Base-by-base conservation (phyloP, 2,888 invertebrate genomes). In the Eucera pruinosa region DNA sequence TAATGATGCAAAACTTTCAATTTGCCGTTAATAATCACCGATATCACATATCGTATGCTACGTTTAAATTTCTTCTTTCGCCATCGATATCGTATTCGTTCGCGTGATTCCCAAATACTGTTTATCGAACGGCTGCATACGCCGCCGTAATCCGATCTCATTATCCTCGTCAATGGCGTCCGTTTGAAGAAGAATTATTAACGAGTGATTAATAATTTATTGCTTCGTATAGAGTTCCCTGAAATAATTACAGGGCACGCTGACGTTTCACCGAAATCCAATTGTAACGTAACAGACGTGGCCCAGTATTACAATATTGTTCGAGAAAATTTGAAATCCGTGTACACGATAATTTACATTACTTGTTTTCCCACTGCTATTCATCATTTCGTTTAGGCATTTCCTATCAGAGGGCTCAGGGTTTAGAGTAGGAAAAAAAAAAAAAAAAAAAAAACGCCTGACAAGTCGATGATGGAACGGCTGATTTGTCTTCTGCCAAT, bases 391-490 rank as follows among this genome's bases (percentile, higher is more conserved):
- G 58, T 68, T 54, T 43, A 2, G 55, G 23, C 43, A 27, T 61
- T 43, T 27, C 64, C 41, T n/a, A 41, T 75, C 60, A 48, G 27
- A 43, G 11, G 23, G 9, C n/a, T 41, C 25, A 41, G 41, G 25
- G 5, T 43, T 48, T 58, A 9, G 27, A n/a, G 52, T 25, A n/a
- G n/a, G n/a, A n/a, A n/a, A n/a, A n/a, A n/a, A n/a, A n/a, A n/a
- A n/a, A n/a, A n/a, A n/a, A n/a, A n/a, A n/a, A n/a, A 65, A 60
- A 67, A 47, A 65, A 60, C 20, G 39, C 1, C 36, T 20, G 55
- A 54, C 61, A 48, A 67, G 41, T 41, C 30, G 41, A 55, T 67
- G 73, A 76, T 73, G 50, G 57, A 73, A 9, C 62, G 39, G 43
- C 1, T 5, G 4, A 9, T 30, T 15, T 27, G 33, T 20, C 25